Evolutionary conservation across 2,113 vertebrate species (phyloP).

Genomic region (Labeo catla): DNA sequence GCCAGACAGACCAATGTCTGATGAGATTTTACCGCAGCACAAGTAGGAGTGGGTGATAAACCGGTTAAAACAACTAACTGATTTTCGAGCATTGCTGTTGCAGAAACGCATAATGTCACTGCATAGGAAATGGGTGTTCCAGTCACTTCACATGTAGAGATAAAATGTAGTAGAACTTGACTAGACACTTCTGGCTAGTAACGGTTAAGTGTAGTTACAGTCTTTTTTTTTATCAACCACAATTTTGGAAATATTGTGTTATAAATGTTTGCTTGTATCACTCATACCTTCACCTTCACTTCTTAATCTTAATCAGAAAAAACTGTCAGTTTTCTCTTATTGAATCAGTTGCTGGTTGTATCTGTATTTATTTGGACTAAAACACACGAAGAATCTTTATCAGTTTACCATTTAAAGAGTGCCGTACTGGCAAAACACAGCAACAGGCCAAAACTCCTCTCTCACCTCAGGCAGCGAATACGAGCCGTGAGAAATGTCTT

Average conservation of each 20-base stretch:
- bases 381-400: constrained; percentile 18
- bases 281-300: neutral
- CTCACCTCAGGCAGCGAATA: constrained; percentile 42
- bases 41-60: neutral
- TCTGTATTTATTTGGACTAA: constrained; percentile 40
- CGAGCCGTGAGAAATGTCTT: constrained; percentile 47
- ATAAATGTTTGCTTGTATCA: neutral
- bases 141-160: neutral
- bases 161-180: neutral
- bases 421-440: constrained; percentile 18
- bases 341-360: neutral
- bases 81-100: neutral
- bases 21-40: neutral
- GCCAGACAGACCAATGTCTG: neutral
- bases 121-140: neutral
- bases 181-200: neutral
- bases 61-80: neutral
- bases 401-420: constrained; percentile 40
- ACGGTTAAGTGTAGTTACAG: neutral
- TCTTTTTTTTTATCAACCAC: neutral
- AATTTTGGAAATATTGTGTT: neutral
- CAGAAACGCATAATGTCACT: neutral
- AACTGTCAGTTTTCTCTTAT: neutral
- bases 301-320: neutral
- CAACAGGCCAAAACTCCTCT: constrained; percentile 45